Conservation (phyloP, 2,888 invertebrate genomes). For the Sarcophaga rosellei region DNA sequence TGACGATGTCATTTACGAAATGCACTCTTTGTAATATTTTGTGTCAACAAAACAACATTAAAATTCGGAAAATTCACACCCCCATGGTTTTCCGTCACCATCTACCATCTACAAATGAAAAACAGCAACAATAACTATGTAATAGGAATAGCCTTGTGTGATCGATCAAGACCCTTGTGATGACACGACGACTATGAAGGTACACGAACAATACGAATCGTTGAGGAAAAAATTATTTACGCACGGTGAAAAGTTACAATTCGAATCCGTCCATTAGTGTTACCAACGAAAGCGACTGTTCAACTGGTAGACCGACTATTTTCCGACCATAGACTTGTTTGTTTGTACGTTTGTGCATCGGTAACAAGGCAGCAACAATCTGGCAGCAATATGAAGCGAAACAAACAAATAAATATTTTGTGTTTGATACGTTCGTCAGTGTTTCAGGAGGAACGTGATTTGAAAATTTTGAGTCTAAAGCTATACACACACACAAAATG, state of each 20-base stretch:
- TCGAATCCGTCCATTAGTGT: conserved; percentile 54
- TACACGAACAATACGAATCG: conserved; percentile 52
- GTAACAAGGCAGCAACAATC: conserved; percentile 20
- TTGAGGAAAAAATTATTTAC: conserved; percentile 43
- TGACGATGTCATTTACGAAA: neutral
- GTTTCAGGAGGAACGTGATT: conserved; percentile 62
- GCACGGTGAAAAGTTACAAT: conserved; percentile 42
- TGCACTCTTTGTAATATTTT: neutral
- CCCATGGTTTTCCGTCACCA: neutral
- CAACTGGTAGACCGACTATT: conserved; percentile 57
- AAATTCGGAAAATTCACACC: neutral
- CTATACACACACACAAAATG: neutral
- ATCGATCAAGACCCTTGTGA: conserved; percentile 40
- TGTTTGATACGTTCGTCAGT: conserved; percentile 19
- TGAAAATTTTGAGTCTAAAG: conserved; percentile 56
- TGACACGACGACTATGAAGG: conserved; percentile 5
- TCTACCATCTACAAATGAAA: neutral
- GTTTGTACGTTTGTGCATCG: conserved; percentile 11
- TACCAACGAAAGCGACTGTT: conserved; percentile 53
- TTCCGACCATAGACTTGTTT: conserved; percentile 44
- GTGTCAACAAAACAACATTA: neutral
- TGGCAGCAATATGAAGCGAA: conserved; percentile 39
- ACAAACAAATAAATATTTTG: neutral
- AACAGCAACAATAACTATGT: conserved; percentile 23
- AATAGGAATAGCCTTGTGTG: conserved; percentile 56